phyloP scores from a whole-genome alignment of 2,113 vertebrate species.

The Amblyopsis rosae region DNA sequence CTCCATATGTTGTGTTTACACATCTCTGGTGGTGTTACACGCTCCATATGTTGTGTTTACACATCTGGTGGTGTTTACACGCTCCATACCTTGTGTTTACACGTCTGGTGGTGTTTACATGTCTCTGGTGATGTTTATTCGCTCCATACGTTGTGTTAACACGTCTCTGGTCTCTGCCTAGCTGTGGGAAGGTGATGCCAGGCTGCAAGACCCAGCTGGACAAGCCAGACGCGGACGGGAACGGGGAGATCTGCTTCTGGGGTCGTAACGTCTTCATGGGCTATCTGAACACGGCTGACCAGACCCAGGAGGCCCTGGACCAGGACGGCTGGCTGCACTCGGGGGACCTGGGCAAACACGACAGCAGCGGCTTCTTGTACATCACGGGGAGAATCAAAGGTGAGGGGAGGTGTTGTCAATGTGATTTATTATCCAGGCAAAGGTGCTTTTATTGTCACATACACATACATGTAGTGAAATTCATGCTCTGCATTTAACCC shows the following conservation, averaged over 20 bases:
- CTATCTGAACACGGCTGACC: slow-evolving; percentile 76
- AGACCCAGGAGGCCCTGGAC: slow-evolving; percentile 74
- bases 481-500: no score
- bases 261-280: slow-evolving; percentile 83
- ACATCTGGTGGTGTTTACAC: no score
- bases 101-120: background rate
- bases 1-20: no score
- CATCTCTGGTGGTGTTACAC: no score
- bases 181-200: slow-evolving; percentile 73
- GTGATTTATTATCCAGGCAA: no score
- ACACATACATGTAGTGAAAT: no score
- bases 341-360: slow-evolving; percentile 75
- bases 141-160: no score
- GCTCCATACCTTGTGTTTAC: background rate
- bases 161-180: slow-evolving; percentile 34
- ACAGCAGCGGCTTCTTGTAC: slow-evolving; percentile 68
- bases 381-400: slow-evolving; percentile 83
- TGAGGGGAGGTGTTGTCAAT: slow-evolving; percentile 24
- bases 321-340: slow-evolving; percentile 79
- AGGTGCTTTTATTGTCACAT: no score
- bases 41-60: no score
- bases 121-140: background rate
- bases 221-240: slow-evolving; percentile 69
- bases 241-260: slow-evolving; percentile 81
- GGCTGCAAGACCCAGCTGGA: slow-evolving; percentile 74